Percentiles rank a stretch among this genome's conserved stretches.
Evolutionary conservation across 1,140 invertebrate genomes (phyloP).

Genomic region (Pachypeltis micranthus): DNA sequence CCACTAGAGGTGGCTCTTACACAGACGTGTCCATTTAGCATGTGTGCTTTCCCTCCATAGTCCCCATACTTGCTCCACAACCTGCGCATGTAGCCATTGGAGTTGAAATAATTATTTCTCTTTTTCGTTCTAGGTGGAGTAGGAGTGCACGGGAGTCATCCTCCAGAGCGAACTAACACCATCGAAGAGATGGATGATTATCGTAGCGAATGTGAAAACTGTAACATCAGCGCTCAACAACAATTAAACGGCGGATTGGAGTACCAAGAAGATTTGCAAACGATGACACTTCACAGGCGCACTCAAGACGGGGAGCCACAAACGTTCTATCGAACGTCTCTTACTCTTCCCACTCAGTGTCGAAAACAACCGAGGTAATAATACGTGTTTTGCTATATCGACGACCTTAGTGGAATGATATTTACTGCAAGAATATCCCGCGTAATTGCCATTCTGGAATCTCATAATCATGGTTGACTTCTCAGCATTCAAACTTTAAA

Average conservation of each 20-base stretch:
- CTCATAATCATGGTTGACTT: too few species aligned
- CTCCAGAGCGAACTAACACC: slow-evolving; percentile 2
- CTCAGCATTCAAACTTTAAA: too few species aligned
- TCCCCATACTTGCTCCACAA: too few species aligned
- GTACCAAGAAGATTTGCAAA: slow-evolving; percentile 50
- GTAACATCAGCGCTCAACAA: slow-evolving; percentile 44
- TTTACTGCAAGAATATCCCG: background rate
- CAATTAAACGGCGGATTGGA: slow-evolving; percentile 44
- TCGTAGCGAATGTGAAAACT: slow-evolving; percentile 70
- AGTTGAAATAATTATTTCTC: too few species aligned
- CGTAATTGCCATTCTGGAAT: background rate
- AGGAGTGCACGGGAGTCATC: background rate
- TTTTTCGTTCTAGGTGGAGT: background rate
- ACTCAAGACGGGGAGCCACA: slow-evolving; percentile 33
- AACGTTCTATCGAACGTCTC: slow-evolving; percentile 44
- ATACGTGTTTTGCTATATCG: too few species aligned
- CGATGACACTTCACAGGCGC: slow-evolving; percentile 55
- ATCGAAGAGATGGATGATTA: slow-evolving; percentile 55
- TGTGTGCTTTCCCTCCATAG: too few species aligned
- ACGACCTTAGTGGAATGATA: too few species aligned
- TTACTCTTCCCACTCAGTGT: slow-evolving; percentile 53
- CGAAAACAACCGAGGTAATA: slow-evolving; percentile 36
- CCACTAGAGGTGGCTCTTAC: too few species aligned
- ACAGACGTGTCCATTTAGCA: too few species aligned
- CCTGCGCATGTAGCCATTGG: too few species aligned